Base-by-base conservation (phyloP, 2,888 invertebrate species). In the Chromoteleia sp. region DNA sequence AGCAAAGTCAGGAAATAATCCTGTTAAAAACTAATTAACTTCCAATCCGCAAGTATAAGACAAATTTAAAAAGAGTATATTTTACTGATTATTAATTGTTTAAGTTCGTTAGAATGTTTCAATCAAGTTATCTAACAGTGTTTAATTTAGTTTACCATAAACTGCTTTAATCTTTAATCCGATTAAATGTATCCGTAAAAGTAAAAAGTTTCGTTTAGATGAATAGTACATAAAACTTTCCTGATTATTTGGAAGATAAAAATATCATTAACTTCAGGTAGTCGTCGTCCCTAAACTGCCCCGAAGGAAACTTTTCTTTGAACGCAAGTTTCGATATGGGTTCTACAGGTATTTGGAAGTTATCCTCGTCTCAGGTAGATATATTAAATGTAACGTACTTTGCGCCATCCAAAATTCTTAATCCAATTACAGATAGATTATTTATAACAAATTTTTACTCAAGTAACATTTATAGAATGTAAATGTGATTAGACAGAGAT, bases 241-340 rank as follows among this genome's bases (percentile, higher is more conserved):
- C 12, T 39, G 39, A 12, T 1, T 17, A 41, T 14, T 25, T 10
- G 14, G 25, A 10, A 43, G 29, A 25, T 14, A 25, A 43, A 61
- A 41, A 14, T 52, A 52, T 52, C 52, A 14, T 7, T 52, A 14
- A 29, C 30, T 15, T 52, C 29, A 52, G 52, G 52, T 52, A 52
- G 52, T n/a, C 39, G 6, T n/a, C 8, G 25, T 48, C 12, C 21
- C 5, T 21, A 17, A 21, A 21, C 21, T 39, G 33, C 1, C 12
- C 14, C 12, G 12, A 39, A 12, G 5, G 39, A 39, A 39, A 39
- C n/a, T 39, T 39, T 39, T 39, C 39, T 39, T 39, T 39, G 6
- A 12, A 12, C n/a, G 39, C 10, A 39, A 39, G 39, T 6, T 12
- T 39, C 12, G 12, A 33, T 33, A 12, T 8, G 12, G 1, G n/a